Evolutionary conservation across 1,140 invertebrate species (phyloP), one percentile per base, ranked within the genome.

Genomic region (Onthophagus taurus): DNA sequence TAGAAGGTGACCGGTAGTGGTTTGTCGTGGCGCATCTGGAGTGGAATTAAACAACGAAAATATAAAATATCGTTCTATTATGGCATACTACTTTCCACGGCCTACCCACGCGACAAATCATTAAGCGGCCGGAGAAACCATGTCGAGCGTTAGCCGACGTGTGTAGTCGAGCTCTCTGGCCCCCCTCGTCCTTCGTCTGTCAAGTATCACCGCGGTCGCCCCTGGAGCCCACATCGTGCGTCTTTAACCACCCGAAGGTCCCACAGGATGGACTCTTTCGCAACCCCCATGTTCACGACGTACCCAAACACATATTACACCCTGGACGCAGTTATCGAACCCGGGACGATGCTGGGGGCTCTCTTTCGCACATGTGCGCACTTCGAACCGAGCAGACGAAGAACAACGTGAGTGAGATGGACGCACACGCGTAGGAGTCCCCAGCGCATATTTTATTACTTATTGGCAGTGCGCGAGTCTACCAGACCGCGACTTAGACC

Each of bases 371-470:
- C 42, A 43, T 31, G 16, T 43, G 42, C 18, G 29, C 23, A 16
- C 24, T 41, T 29, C 14, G 23, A 41, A 18, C 5, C 21, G 21
- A 29, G 21, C 14, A 41, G 44, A 48, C 47, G 42, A 49, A 45
- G 47, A 49, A 37, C 23, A 20, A 41, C 17, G 21, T 47, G 41
- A 52, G 44, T 43, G 45, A 53, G 51, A 52, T 41, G 42, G 49
- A 29, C 44, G n/a, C n/a, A n/a, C n/a, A 47, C 45, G 52, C 34
- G 50, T 52, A 52, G 52, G 53, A 55, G 53, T 52, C 48, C 47
- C 39, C 51, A 54, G 47, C 50, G 51, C 51, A 53, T 51, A 47
- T 54, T 54, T 54, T 54, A 54, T 55, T 52, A 50, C 50, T 52
- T 55, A 55, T 55, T 52, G 50, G 48, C 48, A 38, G 47, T 34